Evolutionary conservation across 2,113 vertebrate genomes (phyloP).

Genomic region (Cacatua alba): DNA sequence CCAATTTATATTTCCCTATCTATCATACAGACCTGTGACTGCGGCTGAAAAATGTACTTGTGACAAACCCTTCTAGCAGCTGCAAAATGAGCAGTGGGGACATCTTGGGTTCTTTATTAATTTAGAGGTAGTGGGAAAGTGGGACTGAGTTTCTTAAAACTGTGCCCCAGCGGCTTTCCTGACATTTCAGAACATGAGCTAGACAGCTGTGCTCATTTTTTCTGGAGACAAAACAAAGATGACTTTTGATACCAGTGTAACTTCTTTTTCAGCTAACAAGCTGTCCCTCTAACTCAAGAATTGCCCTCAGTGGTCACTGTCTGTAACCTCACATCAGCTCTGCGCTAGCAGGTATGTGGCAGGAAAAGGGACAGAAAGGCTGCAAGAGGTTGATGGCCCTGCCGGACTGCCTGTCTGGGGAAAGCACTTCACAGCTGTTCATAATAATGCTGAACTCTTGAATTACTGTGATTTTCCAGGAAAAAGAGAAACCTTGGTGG

Average conservation of each 20-base stretch:
- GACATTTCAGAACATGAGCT: slow-evolving; percentile 29
- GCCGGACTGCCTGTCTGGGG: neutral
- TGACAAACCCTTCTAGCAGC: neutral
- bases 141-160: slow-evolving; percentile 27
- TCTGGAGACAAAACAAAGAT: slow-evolving; percentile 49
- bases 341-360: neutral
- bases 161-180: neutral
- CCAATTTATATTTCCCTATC: slow-evolving; percentile 25
- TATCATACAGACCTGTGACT: neutral
- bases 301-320: neutral
- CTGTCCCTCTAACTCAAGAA: neutral
- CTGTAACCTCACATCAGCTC: neutral
- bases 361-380: neutral
- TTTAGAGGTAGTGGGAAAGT: neutral
- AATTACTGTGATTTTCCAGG: neutral
- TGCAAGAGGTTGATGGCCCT: neutral
- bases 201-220: slow-evolving; percentile 17
- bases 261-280: slow-evolving; percentile 3
- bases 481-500: neutral
- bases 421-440: neutral
- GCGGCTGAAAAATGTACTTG: slow-evolving; percentile 27
- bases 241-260: slow-evolving; percentile 1
- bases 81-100: neutral
- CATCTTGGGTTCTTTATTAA: neutral
- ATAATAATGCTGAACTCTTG: neutral